These are phyloP conservation scores for Amphipyra tragopoginis DNA, from an alignment of 2,888 invertebrate genomes.

Conservation along the genomic window DNA sequence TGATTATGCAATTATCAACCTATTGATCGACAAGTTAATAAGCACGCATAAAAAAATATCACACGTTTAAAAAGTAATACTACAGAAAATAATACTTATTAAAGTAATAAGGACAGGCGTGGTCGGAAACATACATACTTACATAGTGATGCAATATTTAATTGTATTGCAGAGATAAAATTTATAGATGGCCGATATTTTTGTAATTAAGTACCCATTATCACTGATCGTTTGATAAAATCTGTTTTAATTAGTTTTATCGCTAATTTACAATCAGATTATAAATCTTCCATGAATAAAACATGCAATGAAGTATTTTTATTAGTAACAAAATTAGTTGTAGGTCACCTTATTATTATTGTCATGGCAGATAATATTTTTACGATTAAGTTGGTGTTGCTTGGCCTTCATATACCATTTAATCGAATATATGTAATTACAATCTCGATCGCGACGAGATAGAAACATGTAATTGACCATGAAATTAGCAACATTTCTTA, in stretches of 20 bases:
- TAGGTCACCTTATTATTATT: slow-evolving; percentile 7
- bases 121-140: no score
- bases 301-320: slow-evolving; percentile 1
- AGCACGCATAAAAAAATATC: no score
- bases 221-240: slow-evolving; percentile 16
- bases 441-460: no score
- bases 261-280: slow-evolving; percentile 11
- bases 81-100: no score
- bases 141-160: not conserved
- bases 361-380: slow-evolving; percentile 2
- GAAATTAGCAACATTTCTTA: no score
- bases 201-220: not conserved
- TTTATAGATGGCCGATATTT: no score
- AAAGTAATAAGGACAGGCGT: no score
- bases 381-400: no score
- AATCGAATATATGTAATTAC: no score
- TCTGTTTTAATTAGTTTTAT: slow-evolving; percentile 21
- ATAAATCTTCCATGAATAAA: not conserved
- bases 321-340: not conserved
- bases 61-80: no score
- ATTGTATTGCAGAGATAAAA: not conserved
- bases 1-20: not conserved
- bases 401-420: no score
- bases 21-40: not conserved
- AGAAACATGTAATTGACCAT: no score